Percentiles rank a stretch among this genome's conserved stretches.
Conservation (phyloP, 2,113 vertebrate species). For the Talpa occidentalis region DNA sequence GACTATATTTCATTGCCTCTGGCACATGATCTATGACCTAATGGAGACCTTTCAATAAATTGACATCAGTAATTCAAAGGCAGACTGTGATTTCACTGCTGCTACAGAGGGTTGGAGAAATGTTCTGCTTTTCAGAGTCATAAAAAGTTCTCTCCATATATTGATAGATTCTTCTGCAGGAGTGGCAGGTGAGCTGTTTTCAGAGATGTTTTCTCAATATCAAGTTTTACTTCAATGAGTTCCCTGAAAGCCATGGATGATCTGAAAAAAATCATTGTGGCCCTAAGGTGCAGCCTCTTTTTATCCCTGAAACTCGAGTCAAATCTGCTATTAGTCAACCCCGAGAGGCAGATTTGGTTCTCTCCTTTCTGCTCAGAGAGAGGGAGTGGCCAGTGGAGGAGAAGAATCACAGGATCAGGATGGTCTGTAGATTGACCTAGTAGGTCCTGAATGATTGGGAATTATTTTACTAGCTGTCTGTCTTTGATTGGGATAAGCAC, state of each 20-base stretch:
- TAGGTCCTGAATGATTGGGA: background rate
- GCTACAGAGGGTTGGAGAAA: background rate
- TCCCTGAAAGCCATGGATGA: background rate
- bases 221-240: background rate
- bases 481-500: background rate
- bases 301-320: background rate
- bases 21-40: slow-evolving; percentile 45
- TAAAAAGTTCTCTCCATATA: background rate
- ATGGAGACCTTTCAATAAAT: slow-evolving; percentile 44
- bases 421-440: background rate
- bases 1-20: background rate
- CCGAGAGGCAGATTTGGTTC: background rate
- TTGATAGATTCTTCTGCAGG: background rate
- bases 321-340: background rate
- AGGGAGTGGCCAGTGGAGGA: background rate
- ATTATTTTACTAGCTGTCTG: slow-evolving; percentile 4
- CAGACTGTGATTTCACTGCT: slow-evolving; percentile 19
- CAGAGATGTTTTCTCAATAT: background rate
- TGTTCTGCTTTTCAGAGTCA: background rate
- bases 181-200: slow-evolving; percentile 6
- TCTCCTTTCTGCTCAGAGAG: background rate
- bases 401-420: background rate
- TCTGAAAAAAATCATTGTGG: background rate
- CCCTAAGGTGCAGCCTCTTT: background rate
- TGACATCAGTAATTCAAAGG: slow-evolving; percentile 51